These are phyloP conservation scores for Macaca nemestrina DNA, from an alignment of 2,113 vertebrate genomes.

Conservation along the genomic window DNA sequence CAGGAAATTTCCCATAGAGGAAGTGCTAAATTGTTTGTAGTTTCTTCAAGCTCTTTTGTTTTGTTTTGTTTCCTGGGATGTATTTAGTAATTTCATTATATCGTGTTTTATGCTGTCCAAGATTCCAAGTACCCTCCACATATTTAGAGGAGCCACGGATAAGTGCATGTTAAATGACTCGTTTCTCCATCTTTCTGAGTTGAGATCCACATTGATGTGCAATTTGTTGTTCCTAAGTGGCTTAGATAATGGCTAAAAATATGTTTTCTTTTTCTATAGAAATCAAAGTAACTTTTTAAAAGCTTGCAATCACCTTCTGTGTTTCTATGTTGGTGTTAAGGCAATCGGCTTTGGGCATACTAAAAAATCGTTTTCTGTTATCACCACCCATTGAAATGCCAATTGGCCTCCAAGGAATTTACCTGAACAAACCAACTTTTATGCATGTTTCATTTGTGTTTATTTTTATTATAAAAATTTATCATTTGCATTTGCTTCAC, in stretches of 20 bases:
- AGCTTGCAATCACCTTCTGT: not conserved
- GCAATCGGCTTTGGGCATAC: not conserved
- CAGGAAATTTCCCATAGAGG: not conserved
- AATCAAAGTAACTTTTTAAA: conserved; percentile 24
- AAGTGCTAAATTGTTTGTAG: not conserved
- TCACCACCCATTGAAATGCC: not conserved
- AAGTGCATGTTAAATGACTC: not conserved
- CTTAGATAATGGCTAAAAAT: not conserved
- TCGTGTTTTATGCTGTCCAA: not conserved
- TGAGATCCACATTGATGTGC: not conserved
- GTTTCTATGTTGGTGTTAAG: not conserved
- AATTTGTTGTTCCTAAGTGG: not conserved
- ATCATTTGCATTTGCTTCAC: conserved; percentile 8
- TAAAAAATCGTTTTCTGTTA: not conserved
- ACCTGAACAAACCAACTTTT: not conserved
- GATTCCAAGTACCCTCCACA: not conserved
- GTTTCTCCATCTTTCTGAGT: not conserved
- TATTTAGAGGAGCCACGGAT: not conserved
- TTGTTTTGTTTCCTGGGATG: not conserved
- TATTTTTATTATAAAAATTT: conserved; percentile 40
- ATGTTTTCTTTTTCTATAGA: not conserved
- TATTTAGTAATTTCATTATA: conserved; percentile 1
- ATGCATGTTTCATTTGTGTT: not conserved
- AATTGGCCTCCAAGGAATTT: not conserved
- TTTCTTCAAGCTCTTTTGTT: not conserved